Conservation (phyloP, 2,113 vertebrate genomes). For the Vulpes vulpes region DNA sequence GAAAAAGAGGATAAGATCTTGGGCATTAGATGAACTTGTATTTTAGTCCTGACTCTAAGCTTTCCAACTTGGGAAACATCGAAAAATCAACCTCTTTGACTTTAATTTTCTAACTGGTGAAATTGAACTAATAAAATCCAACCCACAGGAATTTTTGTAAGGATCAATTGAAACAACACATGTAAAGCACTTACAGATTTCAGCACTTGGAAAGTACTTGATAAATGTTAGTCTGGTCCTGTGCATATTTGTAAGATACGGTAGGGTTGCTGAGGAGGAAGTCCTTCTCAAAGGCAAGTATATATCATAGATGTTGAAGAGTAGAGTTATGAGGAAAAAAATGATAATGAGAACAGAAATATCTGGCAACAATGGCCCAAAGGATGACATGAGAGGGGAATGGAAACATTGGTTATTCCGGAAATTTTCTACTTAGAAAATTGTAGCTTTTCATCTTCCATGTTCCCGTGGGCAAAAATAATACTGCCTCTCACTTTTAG, state of each 20-base stretch:
- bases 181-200: slow-evolving; percentile 34
- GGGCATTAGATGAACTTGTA: background rate
- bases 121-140: slow-evolving; percentile 49
- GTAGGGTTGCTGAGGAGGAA: background rate
- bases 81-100: slow-evolving; percentile 47
- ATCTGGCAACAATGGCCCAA: background rate
- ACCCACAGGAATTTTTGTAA: slow-evolving; percentile 27
- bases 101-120: slow-evolving; percentile 41
- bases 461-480: background rate
- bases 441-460: background rate
- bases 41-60: background rate
- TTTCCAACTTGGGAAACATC: slow-evolving; percentile 24
- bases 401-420: slow-evolving; percentile 4
- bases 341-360: slow-evolving; percentile 37
- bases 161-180: slow-evolving; percentile 12
- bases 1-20: background rate
- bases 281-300: background rate
- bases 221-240: slow-evolving; percentile 17
- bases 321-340: background rate
- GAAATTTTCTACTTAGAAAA: slow-evolving; percentile 17
- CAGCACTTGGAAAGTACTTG: slow-evolving; percentile 17
- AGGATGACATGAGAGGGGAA: background rate
- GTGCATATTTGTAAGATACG: slow-evolving; percentile 24
- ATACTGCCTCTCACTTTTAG: background rate
- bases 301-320: background rate